Evolutionary conservation across 2,113 vertebrate genomes (phyloP).

Genomic region (Jaculus jaculus): DNA sequence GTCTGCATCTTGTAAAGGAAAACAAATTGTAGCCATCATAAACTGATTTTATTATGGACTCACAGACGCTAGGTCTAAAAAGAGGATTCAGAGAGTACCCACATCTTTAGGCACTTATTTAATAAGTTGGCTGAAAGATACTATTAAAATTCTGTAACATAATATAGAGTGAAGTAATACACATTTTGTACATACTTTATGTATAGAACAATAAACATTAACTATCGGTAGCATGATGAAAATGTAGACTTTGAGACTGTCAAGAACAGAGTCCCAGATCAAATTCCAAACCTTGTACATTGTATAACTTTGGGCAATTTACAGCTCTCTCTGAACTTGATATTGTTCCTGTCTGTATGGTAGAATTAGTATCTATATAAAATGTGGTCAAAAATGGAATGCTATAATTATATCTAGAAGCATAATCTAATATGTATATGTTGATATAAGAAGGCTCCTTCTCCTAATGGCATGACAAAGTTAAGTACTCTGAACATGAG

Average conservation of each 20-base stretch:
- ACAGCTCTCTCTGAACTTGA: not conserved
- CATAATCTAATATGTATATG: too few species aligned
- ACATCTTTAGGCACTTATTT: constrained; percentile 41
- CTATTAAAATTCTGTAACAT: not conserved
- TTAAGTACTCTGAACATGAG: not conserved
- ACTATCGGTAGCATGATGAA: not conserved
- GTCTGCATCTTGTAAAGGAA: constrained; percentile 14
- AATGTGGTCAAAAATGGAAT: not conserved
- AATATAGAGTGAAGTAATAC: not conserved
- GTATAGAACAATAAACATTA: not conserved
- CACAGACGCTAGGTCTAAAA: constrained; percentile 41
- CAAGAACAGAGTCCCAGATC: not conserved
- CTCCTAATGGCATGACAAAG: not conserved
- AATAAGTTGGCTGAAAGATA: constrained; percentile 44
- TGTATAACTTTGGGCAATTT: not conserved
- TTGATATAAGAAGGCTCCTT: not conserved
- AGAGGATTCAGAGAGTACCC: not conserved
- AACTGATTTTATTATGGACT: constrained; percentile 47
- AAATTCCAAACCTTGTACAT: not conserved
- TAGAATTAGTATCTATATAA: not conserved
- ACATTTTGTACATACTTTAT: not conserved
- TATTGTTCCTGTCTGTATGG: not conserved
- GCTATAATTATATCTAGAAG: not conserved
- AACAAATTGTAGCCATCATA: constrained; percentile 1
- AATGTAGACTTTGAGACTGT: not conserved